Conservation (phyloP, 2,888 invertebrate species). For the Clitarchus hookeri region DNA sequence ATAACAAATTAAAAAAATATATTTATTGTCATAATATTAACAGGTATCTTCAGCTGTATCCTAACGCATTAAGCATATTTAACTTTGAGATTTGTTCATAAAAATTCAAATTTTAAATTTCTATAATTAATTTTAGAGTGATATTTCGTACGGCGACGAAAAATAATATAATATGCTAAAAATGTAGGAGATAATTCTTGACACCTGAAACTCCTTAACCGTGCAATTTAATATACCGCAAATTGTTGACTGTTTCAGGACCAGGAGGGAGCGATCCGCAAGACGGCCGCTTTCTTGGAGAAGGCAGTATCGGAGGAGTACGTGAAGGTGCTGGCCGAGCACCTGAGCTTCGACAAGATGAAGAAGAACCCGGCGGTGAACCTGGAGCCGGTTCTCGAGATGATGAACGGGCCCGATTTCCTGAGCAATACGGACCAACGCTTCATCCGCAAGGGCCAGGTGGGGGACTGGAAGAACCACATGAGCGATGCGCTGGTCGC, state of each 20-base stretch:
- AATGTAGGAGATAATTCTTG: too few species aligned
- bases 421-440: conserved; percentile 60
- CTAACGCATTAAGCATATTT: too few species aligned
- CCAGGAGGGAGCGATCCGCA: conserved; percentile 65
- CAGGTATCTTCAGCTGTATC: too few species aligned
- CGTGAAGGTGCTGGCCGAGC: conserved; percentile 68
- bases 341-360: conserved; percentile 82
- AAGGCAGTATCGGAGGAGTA: conserved; percentile 69
- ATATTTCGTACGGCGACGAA: neutral
- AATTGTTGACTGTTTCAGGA: conserved; percentile 56
- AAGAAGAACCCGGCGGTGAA: conserved; percentile 79
- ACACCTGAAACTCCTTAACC: too few species aligned
- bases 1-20: too few species aligned
- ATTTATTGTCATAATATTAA: too few species aligned
- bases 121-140: neutral
- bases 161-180: too few species aligned
- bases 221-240: too few species aligned
- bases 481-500: conserved; percentile 73
- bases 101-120: too few species aligned
- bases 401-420: conserved; percentile 58
- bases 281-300: conserved; percentile 73
- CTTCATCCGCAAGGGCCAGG: conserved; percentile 77
- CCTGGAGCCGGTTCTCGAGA: conserved; percentile 65
- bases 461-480: conserved; percentile 80
- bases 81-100: too few species aligned